Evolutionary conservation across 1,140 invertebrate species (phyloP).

Genomic region (Drosophila auraria): DNA sequence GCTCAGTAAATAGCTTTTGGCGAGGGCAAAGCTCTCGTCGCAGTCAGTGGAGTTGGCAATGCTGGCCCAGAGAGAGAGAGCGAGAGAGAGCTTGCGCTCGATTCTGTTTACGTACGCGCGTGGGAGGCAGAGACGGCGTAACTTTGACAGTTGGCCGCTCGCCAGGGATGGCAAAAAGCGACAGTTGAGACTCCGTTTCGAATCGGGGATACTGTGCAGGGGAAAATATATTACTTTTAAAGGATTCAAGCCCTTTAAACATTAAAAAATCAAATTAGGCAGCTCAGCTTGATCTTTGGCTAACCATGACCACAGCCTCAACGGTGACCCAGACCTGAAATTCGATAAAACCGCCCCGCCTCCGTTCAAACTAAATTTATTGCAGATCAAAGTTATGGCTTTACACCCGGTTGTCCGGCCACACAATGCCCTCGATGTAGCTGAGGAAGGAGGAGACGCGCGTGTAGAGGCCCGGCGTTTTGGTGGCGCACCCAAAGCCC

Average conservation of each 20-base stretch:
- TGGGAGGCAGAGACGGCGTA: conserved; percentile 21
- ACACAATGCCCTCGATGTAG: conserved; percentile 48
- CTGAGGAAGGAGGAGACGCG: conserved; percentile 33
- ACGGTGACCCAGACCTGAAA: neutral
- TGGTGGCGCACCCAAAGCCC: conserved; percentile 39
- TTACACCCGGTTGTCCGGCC: conserved; percentile 26
- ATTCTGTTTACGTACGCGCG: conserved; percentile 56
- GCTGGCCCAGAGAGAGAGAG: conserved; percentile 6
- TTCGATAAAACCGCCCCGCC: neutral
- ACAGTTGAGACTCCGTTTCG: neutral
- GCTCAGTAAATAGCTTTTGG: conserved; percentile 38
- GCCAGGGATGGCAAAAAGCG: conserved; percentile 15
- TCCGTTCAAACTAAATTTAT: conserved; percentile 44
- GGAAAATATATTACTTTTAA: neutral
- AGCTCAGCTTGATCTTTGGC: neutral
- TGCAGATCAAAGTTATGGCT: conserved; percentile 16
- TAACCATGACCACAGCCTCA: too few relatives aligned
- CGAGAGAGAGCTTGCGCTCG: conserved; percentile 20
- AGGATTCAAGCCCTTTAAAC: too few relatives aligned
- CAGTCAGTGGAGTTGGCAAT: conserved; percentile 39
- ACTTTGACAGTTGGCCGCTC: conserved; percentile 26
- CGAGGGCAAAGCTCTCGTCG: conserved; percentile 1
- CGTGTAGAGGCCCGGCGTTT: conserved; percentile 36
- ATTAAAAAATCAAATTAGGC: too few relatives aligned
- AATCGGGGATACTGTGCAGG: neutral